Percentiles rank a stretch among this genome's conserved stretches.
Conservation (phyloP, 2,888 invertebrate species). For the Gymnoscelis rufifasciata region DNA sequence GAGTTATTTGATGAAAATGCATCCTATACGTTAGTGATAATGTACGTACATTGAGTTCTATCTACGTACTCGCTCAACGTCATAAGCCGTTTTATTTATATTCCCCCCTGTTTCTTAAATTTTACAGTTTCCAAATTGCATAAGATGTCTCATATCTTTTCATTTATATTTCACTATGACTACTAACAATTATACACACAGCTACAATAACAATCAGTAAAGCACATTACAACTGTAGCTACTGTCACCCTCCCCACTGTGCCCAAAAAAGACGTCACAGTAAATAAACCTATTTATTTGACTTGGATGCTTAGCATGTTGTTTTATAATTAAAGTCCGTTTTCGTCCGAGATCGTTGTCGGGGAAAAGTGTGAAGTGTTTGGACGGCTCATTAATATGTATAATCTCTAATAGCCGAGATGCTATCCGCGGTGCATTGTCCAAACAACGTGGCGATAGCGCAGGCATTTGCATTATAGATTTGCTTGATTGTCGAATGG, state of each 20-base stretch:
- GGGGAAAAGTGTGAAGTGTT: conserved; percentile 31
- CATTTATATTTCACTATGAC: no score
- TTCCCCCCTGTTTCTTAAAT: no score
- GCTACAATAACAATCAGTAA: no score
- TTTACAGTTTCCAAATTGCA: no score
- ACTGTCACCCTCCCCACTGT: conserved; percentile 9
- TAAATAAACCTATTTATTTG: conserved; percentile 30
- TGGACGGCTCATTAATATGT: conserved; percentile 28
- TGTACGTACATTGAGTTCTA: no score
- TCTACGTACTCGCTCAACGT: no score
- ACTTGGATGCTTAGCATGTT: conserved; percentile 22
- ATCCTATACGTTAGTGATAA: no score
- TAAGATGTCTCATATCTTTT: no score
- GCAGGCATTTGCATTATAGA: not conserved
- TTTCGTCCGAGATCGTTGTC: conserved; percentile 32
- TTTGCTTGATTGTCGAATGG: not conserved
- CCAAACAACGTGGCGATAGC: not conserved
- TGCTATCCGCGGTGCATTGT: conserved; percentile 19
- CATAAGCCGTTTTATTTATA: no score
- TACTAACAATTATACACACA: no score
- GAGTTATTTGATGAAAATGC: no score
- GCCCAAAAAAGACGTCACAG: conserved; percentile 28
- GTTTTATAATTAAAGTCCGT: conserved; percentile 37
- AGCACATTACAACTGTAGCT: not conserved
- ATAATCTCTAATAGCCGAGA: conserved; percentile 23